phyloP scores from a whole-genome alignment of 2,113 vertebrate genomes.

The Rhabdornis inornatus region DNA sequence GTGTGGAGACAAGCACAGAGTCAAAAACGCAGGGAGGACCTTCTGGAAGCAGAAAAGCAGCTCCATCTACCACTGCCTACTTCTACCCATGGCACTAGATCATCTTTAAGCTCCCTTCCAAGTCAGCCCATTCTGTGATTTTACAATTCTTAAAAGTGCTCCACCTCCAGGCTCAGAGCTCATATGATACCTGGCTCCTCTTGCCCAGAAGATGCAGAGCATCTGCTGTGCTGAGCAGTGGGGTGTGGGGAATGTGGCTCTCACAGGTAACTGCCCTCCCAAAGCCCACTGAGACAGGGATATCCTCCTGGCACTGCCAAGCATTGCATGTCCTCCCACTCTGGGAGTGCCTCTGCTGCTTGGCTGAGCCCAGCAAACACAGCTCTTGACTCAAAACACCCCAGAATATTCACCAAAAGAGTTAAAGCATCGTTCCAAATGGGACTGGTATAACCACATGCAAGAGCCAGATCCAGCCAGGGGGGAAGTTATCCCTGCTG shows the following conservation, averaged over 20 bases:
- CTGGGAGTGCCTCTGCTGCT: background rate
- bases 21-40: fast-evolving
- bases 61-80: background rate
- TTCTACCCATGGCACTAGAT: background rate
- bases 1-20: background rate
- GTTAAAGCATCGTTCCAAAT: fast-evolving
- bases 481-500: background rate
- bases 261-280: background rate
- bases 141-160: background rate
- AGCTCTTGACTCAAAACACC: background rate
- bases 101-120: background rate
- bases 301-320: background rate
- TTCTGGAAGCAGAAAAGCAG: background rate
- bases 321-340: too few species aligned
- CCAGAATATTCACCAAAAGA: background rate
- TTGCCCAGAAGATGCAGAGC: background rate
- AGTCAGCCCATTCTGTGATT: background rate
- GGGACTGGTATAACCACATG: background rate
- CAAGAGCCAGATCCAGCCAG: background rate
- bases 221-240: background rate
- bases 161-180: background rate
- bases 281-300: background rate
- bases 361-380: background rate
- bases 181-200: background rate
- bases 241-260: background rate